A percentile compares a stretch with the other conserved stretches of the same genome.
Evolutionary conservation across 53 echinoderm and acorn worm species (phyloP).

Genomic region (Mesocentrotus franciscanus): DNA sequence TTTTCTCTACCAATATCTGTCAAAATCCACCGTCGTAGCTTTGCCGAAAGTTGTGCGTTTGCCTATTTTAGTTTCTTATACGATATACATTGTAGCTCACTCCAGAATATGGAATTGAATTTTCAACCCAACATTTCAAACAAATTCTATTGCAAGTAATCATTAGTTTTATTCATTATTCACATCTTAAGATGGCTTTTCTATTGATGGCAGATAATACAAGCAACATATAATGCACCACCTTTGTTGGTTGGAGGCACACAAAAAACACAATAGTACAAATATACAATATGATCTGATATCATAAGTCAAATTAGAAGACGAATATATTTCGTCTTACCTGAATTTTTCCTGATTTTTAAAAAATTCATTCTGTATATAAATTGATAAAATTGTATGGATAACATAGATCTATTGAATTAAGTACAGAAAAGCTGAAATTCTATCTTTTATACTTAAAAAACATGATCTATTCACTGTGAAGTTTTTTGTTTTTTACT

Average conservation of each 20-base stretch:
- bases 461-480: neutral
- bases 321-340: neutral
- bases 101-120: neutral
- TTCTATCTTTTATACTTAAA: neutral
- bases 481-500: neutral
- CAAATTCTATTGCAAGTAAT: neutral
- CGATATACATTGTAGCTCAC: no score
- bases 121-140: neutral
- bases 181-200: neutral
- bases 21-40: no score
- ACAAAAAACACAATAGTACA: neutral
- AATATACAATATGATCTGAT: neutral
- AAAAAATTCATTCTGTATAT: slow-evolving; percentile 26
- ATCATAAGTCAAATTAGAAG: neutral
- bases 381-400: neutral
- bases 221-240: no score
- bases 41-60: no score
- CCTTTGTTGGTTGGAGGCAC: neutral
- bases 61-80: no score
- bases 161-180: neutral
- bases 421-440: neutral
- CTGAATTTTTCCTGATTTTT: neutral
- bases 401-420: neutral
- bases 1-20: no score
- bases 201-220: neutral